Base-by-base conservation (phyloP, 2,888 invertebrate genomes). In the Tetragonula carbonaria region DNA sequence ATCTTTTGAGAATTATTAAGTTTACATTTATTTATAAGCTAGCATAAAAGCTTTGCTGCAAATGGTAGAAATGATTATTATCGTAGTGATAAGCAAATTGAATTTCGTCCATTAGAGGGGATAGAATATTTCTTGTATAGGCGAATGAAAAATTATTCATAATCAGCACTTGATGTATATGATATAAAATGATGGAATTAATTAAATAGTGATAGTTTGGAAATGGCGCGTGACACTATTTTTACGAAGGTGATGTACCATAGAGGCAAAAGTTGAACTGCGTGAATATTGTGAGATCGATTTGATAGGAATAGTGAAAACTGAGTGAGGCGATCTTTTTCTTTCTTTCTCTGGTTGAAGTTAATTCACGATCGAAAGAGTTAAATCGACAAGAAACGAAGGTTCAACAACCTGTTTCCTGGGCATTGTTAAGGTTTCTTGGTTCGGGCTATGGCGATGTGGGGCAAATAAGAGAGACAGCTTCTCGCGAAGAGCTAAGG, bases 381-480 rank as follows among this genome's bases (percentile, higher is more conserved):
- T 76, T 73, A 70, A 79, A 70, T 65, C 77, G 70, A 21, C 62
- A 57, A 82, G 76, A 57, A 53, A 21, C 55, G 59, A 38, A 55
- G 75, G 79, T 87, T 87, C 72, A 87, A 88, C 84, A 81, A 84
- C 72, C 74, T 45, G 73, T 66, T 66, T 75, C 23, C 5, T 23
- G 57, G 28, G 59, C 50, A 78, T 77, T 80, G 68, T 82, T 88
- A 80, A 84, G 76, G 71, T 82, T 82, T 83, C 80, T 65, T 63
- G 70, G 67, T 82, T 63, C 78, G 53, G 76, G 59, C 63, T 38
- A 55, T 33, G 67, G 67, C 74, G 78, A 88, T 88, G 82, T 88
- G 70, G 85, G 78, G 78, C 85, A 88, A 74, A 80, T 66, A 70
- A 70, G 71, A 76, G 55, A 62, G 53, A 57, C 59, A 57, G 45